Base-by-base conservation (phyloP, 2,113 vertebrate genomes). In the Notiomystis cincta region DNA sequence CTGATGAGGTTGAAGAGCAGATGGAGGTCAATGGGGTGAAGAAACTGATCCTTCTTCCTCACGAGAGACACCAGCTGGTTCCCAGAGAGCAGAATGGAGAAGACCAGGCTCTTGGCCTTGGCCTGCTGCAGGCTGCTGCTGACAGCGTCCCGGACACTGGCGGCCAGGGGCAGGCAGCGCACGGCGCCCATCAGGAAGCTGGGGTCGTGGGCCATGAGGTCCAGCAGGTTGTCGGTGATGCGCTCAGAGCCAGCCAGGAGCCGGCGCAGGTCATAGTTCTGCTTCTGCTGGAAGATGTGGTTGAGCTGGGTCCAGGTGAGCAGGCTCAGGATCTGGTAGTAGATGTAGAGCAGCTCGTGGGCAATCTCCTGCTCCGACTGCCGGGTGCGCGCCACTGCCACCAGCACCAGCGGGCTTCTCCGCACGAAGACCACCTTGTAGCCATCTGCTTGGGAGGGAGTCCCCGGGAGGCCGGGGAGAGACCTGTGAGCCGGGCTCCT, bases 21-120 rank as follows among this genome's bases (percentile, higher is more conserved):
- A 95, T 99, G 99, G 94, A 99, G 98, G 97, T 99, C 99, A 95
- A 99, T 99, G 84, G 99, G 99, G 95, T 99, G 99, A 58, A 99
- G 97, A 87, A 98, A 99, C 96, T 99, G 99, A 96, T 99, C 99
- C 92, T 99, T 99, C 94, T 98, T 99, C 73, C 99, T 98, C 92
- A 99, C 99, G 8, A 99, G 98, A 10, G 99, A 98, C 30, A 99
- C 98, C 21, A 99, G 97, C 91, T 98, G 98, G 95, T 99, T 99
- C 31, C 98, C 98, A 0, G 98, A 99, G 81, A 99, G 94, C n/a
- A 99, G 98, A 87, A 99, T 98, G 85, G 99, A 99, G 97, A 99
- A 99, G 51, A 99, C 99, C 50, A 99, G 97, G 93, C 98, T 99
- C 96, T 98, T 99, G 76, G 98, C 98, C 84, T 98, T 99, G 44